Conservation (phyloP, 30 jellyfish, hydroid and myxozoan species). For the Chrysaora quinquecirrha region DNA sequence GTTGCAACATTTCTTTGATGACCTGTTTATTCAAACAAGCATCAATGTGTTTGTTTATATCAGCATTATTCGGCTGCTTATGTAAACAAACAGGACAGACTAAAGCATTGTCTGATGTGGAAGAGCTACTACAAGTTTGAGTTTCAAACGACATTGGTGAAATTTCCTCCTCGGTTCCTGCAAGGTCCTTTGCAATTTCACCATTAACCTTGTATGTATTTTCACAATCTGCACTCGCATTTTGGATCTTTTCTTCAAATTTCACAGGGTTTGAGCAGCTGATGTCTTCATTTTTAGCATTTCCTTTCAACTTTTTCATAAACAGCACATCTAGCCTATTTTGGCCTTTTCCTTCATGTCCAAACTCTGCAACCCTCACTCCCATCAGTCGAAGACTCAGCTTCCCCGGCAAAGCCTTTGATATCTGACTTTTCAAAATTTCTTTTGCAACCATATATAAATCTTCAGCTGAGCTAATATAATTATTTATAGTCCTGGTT, state of each 20-base stretch:
- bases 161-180: background rate
- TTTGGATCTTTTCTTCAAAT: slow-evolving; percentile 5
- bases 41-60: slow-evolving; percentile 83
- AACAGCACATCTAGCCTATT: slow-evolving; percentile 60
- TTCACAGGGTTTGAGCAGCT: background rate
- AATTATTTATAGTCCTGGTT: slow-evolving; percentile 61
- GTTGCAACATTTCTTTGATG: slow-evolving; percentile 53
- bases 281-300: too few species aligned
- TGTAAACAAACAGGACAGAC: slow-evolving; percentile 82
- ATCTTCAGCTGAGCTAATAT: slow-evolving; percentile 60
- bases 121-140: background rate
- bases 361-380: slow-evolving; percentile 76
- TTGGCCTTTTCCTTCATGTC: slow-evolving; percentile 39
- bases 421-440: slow-evolving; percentile 71
- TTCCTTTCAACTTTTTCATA: background rate
- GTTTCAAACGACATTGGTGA: too few species aligned
- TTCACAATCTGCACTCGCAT: background rate
- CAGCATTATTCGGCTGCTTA: slow-evolving; percentile 19
- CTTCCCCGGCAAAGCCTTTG: slow-evolving; percentile 30
- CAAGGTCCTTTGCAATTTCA: background rate
- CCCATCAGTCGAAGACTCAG: slow-evolving; percentile 84
- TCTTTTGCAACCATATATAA: slow-evolving; percentile 70
- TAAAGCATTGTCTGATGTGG: background rate
- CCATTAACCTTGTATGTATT: background rate
- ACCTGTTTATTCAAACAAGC: slow-evolving; percentile 70